phyloP scores from a whole-genome alignment of 2,113 vertebrate genomes.

The Rhizomys pruinosus region DNA sequence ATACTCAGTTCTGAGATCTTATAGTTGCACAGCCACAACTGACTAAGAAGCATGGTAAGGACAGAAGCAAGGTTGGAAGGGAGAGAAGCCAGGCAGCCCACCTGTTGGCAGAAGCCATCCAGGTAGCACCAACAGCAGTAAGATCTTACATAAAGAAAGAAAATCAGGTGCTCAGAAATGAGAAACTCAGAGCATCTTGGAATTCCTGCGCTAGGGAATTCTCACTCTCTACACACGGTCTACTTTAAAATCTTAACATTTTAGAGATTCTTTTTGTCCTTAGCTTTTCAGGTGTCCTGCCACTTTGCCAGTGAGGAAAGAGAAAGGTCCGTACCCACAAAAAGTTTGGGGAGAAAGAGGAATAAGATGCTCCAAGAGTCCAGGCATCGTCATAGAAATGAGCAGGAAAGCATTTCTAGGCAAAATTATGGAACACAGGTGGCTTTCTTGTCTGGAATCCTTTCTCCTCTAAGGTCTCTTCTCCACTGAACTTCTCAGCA shows the following conservation, averaged over 20 bases:
- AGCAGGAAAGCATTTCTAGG: background rate
- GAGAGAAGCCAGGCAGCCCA: background rate
- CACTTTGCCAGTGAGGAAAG: constrained; percentile 6
- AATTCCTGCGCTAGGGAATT: constrained; percentile 52
- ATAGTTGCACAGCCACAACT: constrained; percentile 7
- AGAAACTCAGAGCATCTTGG: background rate
- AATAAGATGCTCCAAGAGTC: background rate
- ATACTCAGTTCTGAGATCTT: background rate
- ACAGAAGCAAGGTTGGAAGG: constrained; percentile 4
- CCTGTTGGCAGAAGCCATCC: background rate
- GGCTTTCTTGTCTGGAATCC: background rate
- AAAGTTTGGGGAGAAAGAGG: constrained; percentile 40
- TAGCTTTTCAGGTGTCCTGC: background rate
- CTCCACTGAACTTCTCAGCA: background rate
- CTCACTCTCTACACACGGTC: background rate
- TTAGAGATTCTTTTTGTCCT: constrained; percentile 43
- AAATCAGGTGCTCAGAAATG: background rate
- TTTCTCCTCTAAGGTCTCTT: constrained; percentile 10
- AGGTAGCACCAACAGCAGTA: background rate
- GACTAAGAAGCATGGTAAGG: background rate
- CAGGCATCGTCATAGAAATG: background rate
- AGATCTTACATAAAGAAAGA: background rate
- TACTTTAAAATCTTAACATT: constrained; percentile 45
- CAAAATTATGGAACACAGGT: constrained; percentile 26
- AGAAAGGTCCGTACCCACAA: constrained; percentile 40